These are phyloP conservation scores for Cactoblastis cactorum DNA, from an alignment of 2,888 invertebrate genomes.

Conservation along the genomic window DNA sequence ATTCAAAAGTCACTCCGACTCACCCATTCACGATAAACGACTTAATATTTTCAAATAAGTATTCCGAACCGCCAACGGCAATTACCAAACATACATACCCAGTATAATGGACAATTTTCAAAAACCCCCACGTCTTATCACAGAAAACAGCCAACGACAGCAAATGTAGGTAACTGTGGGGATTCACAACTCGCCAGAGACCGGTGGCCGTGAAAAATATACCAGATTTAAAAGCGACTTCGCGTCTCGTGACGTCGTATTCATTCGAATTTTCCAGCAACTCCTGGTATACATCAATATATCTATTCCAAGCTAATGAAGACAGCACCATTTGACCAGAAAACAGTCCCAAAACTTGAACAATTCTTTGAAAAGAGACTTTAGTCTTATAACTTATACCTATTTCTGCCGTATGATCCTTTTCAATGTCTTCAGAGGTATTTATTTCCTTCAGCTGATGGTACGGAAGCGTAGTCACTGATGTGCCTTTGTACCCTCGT, in stretches of 20 bases:
- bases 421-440: slow-evolving; percentile 66
- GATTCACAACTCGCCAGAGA: slow-evolving; percentile 88
- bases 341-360: slow-evolving; percentile 82
- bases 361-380: slow-evolving; percentile 82
- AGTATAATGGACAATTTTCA: slow-evolving; percentile 83
- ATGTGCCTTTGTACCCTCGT: slow-evolving; percentile 82
- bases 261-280: slow-evolving; percentile 82
- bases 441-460: slow-evolving; percentile 68
- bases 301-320: slow-evolving; percentile 90
- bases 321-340: slow-evolving; percentile 86
- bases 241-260: slow-evolving; percentile 72
- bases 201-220: slow-evolving; percentile 86
- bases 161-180: slow-evolving; percentile 87
- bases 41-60: slow-evolving; percentile 67
- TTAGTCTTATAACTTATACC: slow-evolving; percentile 83
- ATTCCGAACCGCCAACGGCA: slow-evolving; percentile 85
- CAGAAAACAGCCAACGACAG: slow-evolving; percentile 88
- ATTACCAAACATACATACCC: slow-evolving; percentile 85
- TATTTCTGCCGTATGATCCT: slow-evolving; percentile 61
- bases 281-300: slow-evolving; percentile 88
- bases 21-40: slow-evolving; percentile 40
- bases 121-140: slow-evolving; percentile 89
- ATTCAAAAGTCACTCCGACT: too few relatives aligned
- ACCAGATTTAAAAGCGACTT: slow-evolving; percentile 83
- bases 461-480: slow-evolving; percentile 79